A percentile compares a stretch with the other conserved stretches of the same genome.
phyloP scores from a whole-genome alignment of 2,797 vertebrate species.

The Lemur catta region DNA sequence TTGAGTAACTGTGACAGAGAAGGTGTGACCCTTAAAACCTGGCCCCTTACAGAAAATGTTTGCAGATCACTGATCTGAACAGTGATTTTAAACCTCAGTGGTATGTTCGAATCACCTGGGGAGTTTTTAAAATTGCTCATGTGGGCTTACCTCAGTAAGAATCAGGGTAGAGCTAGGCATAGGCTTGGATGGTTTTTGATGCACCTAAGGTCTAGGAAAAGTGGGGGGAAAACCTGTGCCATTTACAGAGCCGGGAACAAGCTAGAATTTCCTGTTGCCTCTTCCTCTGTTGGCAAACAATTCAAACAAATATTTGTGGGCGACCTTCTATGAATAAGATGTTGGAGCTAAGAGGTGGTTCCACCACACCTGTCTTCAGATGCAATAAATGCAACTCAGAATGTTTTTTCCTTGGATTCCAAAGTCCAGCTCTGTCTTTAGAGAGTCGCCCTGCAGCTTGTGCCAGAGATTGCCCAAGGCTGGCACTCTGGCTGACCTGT shows the following conservation, averaged over 20 bases:
- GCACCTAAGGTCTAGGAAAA: fast-evolving
- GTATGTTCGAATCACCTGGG: background rate
- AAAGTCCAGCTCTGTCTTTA: background rate
- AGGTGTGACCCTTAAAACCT: background rate
- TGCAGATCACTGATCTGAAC: background rate
- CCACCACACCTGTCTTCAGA: background rate
- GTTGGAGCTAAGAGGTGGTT: fast-evolving
- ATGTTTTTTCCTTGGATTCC: background rate
- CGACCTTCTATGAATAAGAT: background rate
- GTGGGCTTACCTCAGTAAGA: background rate
- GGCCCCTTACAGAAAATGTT: background rate
- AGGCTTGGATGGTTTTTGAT: background rate
- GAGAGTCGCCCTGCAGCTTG: background rate
- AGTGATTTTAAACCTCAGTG: background rate
- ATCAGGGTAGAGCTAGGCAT: background rate
- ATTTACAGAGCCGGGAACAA: background rate
- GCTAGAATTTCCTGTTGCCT: background rate
- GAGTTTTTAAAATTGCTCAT: background rate
- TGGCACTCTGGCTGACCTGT: fast-evolving
- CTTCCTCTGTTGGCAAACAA: background rate
- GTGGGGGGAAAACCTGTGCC: background rate
- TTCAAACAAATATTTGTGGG: background rate
- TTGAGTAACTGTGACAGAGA: background rate
- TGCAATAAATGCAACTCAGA: too few species aligned
- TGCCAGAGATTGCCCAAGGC: background rate